Evolutionary conservation across 37 sponge, comb jelly and placozoan genomes (phyloP).

Genomic region (Geodia barretti): DNA sequence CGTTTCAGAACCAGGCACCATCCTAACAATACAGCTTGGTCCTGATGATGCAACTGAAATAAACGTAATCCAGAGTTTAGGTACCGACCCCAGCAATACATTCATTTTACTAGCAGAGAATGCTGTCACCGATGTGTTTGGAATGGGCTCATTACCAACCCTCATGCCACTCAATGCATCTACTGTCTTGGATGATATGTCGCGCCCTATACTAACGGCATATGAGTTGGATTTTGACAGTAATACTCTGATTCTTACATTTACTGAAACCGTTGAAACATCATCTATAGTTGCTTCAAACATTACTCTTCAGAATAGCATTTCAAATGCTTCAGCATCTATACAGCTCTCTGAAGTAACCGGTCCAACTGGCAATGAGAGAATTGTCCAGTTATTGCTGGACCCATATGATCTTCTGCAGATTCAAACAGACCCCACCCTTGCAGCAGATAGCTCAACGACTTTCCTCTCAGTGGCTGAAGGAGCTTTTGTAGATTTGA

Average conservation of each 20-base stretch:
- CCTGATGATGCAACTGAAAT: conserved; percentile 65
- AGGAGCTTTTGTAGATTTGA: conserved; percentile 62
- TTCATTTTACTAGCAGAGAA: conserved; percentile 43
- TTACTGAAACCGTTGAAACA: conserved; percentile 67
- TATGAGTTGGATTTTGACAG: conserved; percentile 77
- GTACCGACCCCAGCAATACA: conserved; percentile 56
- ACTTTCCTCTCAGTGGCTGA: conserved; percentile 69
- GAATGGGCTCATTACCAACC: conserved; percentile 37
- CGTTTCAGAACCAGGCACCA: conserved; percentile 23
- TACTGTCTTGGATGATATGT: conserved; percentile 55
- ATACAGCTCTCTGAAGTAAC: conserved; percentile 49
- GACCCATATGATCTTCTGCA: conserved; percentile 39
- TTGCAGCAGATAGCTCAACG: conserved; percentile 50
- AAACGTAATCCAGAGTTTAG: conserved; percentile 45
- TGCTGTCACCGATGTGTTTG: conserved; percentile 62
- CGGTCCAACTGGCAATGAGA: conserved; percentile 23
- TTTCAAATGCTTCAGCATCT: conserved; percentile 39
- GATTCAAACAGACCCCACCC: conserved; percentile 47
- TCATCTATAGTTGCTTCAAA: conserved; percentile 59
- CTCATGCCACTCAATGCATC: conserved; percentile 49
- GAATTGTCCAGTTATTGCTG: conserved; percentile 21
- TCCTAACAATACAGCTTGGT: conserved; percentile 53
- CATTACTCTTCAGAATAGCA: conserved; percentile 70
- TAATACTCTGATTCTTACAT: conserved; percentile 58
- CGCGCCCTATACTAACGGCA: conserved; percentile 59